phyloP scores from a whole-genome alignment of 1,140 invertebrate genomes.

The Panagrolaimus sp. region DNA sequence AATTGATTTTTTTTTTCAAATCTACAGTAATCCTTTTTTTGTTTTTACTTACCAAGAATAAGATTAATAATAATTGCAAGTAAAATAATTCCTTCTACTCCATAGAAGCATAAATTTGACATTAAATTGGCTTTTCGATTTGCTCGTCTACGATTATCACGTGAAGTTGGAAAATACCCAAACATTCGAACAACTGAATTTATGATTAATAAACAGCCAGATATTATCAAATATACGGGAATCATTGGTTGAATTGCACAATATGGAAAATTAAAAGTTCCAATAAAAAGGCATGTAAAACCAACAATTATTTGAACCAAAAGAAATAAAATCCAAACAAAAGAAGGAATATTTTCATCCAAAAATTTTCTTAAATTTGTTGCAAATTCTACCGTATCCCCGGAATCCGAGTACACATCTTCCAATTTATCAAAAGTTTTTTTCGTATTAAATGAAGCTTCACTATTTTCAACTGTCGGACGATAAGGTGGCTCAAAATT shows the following conservation, averaged over 20 bases:
- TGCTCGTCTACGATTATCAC: not conserved
- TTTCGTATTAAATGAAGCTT: conserved; percentile 18
- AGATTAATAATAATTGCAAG: conserved; percentile 27
- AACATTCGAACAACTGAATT: conserved; percentile 25
- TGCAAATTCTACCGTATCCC: conserved; percentile 28
- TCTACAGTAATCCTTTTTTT: not conserved
- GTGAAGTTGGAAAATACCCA: not conserved
- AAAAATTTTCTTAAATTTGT: conserved; percentile 19
- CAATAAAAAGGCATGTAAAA: conserved; percentile 24
- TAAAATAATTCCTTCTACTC: conserved; percentile 31
- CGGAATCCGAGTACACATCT: conserved; percentile 34
- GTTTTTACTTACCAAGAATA: conserved; percentile 28
- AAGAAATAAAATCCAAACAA: conserved; percentile 25
- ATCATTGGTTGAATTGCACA: conserved; percentile 36
- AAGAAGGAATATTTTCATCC: conserved; percentile 17
- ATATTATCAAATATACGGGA: conserved; percentile 33
- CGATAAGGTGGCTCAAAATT: conserved; percentile 16
- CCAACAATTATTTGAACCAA: conserved; percentile 28
- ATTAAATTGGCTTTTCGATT: conserved; percentile 16
- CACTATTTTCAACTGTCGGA: conserved; percentile 25
- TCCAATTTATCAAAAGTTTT: conserved; percentile 33
- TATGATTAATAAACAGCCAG: conserved; percentile 29
- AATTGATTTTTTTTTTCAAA: conserved; percentile 7
- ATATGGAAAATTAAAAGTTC: conserved; percentile 33
- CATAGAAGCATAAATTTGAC: conserved; percentile 26